Evolutionary conservation across 2,888 invertebrate genomes (phyloP), one percentile per base, ranked within the genome.

Genomic region (Lepidocyrtinus sp.): DNA sequence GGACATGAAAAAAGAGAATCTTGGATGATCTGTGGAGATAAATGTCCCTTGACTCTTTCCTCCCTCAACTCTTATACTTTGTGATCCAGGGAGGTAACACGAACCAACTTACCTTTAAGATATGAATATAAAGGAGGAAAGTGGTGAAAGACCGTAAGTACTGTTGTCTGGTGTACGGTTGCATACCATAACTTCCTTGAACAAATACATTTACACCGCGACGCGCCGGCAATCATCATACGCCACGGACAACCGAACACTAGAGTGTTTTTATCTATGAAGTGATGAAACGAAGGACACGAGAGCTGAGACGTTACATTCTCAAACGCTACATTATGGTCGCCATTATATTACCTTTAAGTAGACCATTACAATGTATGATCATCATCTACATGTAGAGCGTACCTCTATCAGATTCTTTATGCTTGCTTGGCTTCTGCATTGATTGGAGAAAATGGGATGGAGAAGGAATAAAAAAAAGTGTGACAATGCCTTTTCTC

Each of bases 1-100:
- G 50, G 55, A 55, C 55, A 55, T 2, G 25, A 36, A 12, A 65
- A 78, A 68, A 74, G 59, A 61, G 75, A 75, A 81, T 81, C 75
- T 75, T 81, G 81, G 81, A 81, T 81, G 81, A 75, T 81, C 81
- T 75, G 81, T 72, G 72, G 72, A 81, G 75, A 81, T 75, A 81
- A 75, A 81, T 81, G 81, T 81, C 81, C 81, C 75, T 75, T 81
- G 81, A 72, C 81, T 75, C 81, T 81, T 75, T 81, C 63, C 70
- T 70, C 61, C 74, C 70, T 69, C 69, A 64, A n/a, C n/a, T 74
- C 74, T 70, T 69, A 46, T 17, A 62, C 17, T 72, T 17, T 61
- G 55, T 55, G 55, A 55, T 55, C 55, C 3, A 17, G 5, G 36
- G 36, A 36, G 36, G 36, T 36, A 36, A 36, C 36, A 36, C 36